Evolutionary conservation across 2,888 invertebrate species (phyloP), one percentile per base, ranked within the genome.

Genomic region (Ennomos erosarius): DNA sequence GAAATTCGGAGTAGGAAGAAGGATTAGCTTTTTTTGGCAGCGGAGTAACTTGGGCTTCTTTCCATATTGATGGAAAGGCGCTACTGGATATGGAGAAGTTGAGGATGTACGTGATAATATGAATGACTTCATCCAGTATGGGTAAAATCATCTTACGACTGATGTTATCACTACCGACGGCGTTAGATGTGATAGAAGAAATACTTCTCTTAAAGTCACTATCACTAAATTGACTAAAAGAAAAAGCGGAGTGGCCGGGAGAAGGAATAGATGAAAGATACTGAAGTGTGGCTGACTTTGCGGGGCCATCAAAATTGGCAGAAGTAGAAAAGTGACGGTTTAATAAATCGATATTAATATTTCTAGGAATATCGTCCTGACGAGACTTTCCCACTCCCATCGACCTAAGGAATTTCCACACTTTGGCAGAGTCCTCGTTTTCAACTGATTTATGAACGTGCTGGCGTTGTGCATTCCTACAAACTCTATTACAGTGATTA

Each of bases 301-400:
- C 11, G 1, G 33, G 12, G 8, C 39, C 33, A 33, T 48, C 39
- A 38, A 48, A 26, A n/a, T 6, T 38, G 10, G 48, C 5, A 26
- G 38, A 37, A 12, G 46, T 45, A 12, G 53, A 53, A 11, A 53
- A 53, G 11, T 53, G 53, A 8, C 40, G n/a, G 13, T 53, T 53
- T 9, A 53, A 8, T 6, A 8, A 37, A 16, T 53, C 40, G n/a
- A 53, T 16, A 38, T 53, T 35, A n/a, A 53, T 5, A 44, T 33
- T 10, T 11, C 9, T 44, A 9, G 44, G 38, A 16, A 12, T 38
- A 38, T 8, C 9, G 11, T 11, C 26, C 9, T 38, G n/a, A n/a
- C 13, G 36, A 8, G 36, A 44, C n/a, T 47, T 36, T 36, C 37
- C 47, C 37, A 47, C 47, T 47, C 47, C 47, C 37, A 47, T 13